Evolutionary conservation across 2,797 vertebrate genomes (phyloP), one percentile per base, ranked within the genome.

Genomic region (Ctenopoma multispine): DNA sequence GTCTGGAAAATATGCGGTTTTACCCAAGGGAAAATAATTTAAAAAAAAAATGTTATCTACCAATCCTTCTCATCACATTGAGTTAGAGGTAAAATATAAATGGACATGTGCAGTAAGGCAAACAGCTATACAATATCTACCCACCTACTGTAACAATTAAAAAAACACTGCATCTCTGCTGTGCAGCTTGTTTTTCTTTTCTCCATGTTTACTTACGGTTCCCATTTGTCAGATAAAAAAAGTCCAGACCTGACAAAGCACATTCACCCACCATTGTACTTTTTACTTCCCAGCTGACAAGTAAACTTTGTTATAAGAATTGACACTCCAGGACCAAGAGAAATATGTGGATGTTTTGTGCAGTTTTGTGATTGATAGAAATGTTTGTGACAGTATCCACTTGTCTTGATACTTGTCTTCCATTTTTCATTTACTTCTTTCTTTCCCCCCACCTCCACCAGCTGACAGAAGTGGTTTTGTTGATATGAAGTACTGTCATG

Each of bases 381-480:
- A 79, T 81, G 69, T 82, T 77, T 64, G 57, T 80, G 84, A 84
- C 82, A 75, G 79, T 55, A 77, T 76, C 65, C 70, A 69, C 85
- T 85, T 69, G 69, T 82, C 82, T 80, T 70, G 38, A 79, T 82
- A 54, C 74, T 81, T 36, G 55, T 84, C 81, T 84, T 79, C 56
- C 56, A 78, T 86, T 84, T 87, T 80, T 85, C 47, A 75, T 78
- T 76, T 66, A 2, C 65, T 51, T 50, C 77, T 69, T 34, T 41
- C 43, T 5, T 66, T 80, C 68, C 63, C 36, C 65, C 63, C 40
- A 50, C 76, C 71, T 80, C 79, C 77, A 71, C 68, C 23, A 31
- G 59, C 75, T 89, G 84, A 87, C 84, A 83, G 75, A 36, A 11
- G 72, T 48, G 77, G 77, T 81, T 88, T 80, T 85, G 84, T 81